Base-by-base conservation (phyloP, 1,140 invertebrate species). In the Micrasema minimum region DNA sequence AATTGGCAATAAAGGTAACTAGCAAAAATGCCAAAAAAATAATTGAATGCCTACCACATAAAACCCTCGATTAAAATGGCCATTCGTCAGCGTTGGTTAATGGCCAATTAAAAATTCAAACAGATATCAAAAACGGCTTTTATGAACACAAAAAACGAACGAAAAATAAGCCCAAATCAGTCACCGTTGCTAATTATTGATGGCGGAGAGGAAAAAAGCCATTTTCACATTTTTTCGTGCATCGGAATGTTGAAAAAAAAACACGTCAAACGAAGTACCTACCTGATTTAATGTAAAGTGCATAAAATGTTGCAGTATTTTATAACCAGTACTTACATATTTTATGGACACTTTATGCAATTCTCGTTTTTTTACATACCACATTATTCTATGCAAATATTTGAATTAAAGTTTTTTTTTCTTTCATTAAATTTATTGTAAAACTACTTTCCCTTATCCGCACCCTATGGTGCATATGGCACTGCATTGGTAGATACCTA, bases 31-130 rank as follows among this genome's bases (percentile, higher is more conserved):
- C 55, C 16, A 59, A 59, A 64, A 64, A 64, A 48, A 64, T 64
- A 64, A 64, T 64, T 64, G 65, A 66, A 72, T 72, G 53, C 48
- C 16, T 50, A 66, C 62, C 43, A 57, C 67, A 67, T 50, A 53
- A 62, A 70, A 12, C 50, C 9, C 38, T 31, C 66, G 51, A 20
- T 31, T 59, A 57, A 69, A 55, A 46, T n/a, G 20, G 23, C 11
- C 53, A n/a, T 11, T 26, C 31, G 20, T 59, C 69, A 38, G 59
- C 20, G 73, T 50, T 37, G 69, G 57, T 57, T 75, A 75, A 75
- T 75, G 73, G 66, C 73, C 73, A 75, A 75, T 75, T 75, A 75
- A 75, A 75, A 75, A 75, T 75, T 71, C 73, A 66, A 71, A 74
- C 61, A 46, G 67, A 69, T 71, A 71, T 69, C 67, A 69, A 69